These are phyloP conservation scores for Scrobipalpa costella DNA, from an alignment of 2,888 invertebrate species.

Conservation along the genomic window DNA sequence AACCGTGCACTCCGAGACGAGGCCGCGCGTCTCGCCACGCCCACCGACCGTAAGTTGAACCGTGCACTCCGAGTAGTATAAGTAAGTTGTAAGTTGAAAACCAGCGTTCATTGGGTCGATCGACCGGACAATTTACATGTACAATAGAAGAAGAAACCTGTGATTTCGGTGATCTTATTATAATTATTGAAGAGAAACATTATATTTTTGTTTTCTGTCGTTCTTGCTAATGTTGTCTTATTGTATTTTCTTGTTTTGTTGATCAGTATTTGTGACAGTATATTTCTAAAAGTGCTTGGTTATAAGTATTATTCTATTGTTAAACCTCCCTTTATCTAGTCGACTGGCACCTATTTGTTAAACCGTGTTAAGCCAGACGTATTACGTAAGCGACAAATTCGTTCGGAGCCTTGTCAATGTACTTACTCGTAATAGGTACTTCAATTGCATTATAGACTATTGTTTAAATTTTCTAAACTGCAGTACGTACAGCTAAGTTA, in stretches of 20 bases:
- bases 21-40: conserved; percentile 88
- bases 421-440: not conserved
- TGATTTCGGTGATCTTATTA: not conserved
- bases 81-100: no score
- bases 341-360: not conserved
- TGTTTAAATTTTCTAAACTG: not conserved
- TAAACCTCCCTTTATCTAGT: not conserved
- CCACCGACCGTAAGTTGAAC: conserved; percentile 87
- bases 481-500: not conserved
- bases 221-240: not conserved
- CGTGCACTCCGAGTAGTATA: no score
- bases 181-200: not conserved
- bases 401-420: not conserved
- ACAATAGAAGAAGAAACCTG: not conserved
- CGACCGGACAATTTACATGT: no score
- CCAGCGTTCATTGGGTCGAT: no score
- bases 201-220: not conserved
- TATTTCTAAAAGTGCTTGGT: no score
- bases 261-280: no score
- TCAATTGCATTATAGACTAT: conserved; percentile 6
- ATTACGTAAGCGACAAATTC: conserved; percentile 7
- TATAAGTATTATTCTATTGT: conserved; percentile 10
- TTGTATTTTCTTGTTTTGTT: not conserved
- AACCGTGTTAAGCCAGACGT: not conserved
- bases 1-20: conserved; percentile 91